A percentile compares a stretch with the other conserved stretches of the same genome.
Evolutionary conservation across 2,888 invertebrate genomes (phyloP).

Genomic region (Dryocosmus kuriphilus): DNA sequence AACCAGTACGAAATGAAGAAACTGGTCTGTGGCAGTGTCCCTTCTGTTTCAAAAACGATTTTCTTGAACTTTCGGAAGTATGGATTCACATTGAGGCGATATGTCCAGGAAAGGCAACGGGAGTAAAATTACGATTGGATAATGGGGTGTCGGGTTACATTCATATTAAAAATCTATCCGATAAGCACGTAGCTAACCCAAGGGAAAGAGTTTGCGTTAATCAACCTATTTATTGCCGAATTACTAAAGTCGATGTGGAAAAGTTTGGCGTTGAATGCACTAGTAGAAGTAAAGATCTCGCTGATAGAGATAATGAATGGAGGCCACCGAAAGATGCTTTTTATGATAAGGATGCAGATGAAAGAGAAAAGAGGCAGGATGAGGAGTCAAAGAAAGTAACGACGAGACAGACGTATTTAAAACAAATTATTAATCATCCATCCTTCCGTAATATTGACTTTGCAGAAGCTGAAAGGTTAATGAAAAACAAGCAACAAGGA

Average conservation of each 20-base stretch:
- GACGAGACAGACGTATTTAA: slow-evolving; percentile 91
- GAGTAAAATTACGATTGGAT: slow-evolving; percentile 21
- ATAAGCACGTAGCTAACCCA: slow-evolving; percentile 10
- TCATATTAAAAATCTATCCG: slow-evolving; percentile 28
- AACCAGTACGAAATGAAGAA: slow-evolving; percentile 94
- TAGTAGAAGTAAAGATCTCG: slow-evolving; percentile 28
- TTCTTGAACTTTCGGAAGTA: slow-evolving; percentile 95
- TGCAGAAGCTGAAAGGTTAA: slow-evolving; percentile 92
- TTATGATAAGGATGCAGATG: slow-evolving; percentile 21
- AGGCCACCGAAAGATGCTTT: slow-evolving; percentile 14
- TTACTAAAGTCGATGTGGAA: slow-evolving; percentile 16
- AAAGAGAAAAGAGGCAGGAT: slow-evolving; percentile 76
- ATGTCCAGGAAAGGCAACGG: slow-evolving; percentile 9
- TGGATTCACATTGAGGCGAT: slow-evolving; percentile 94
- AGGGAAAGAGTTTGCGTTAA: slow-evolving; percentile 11
- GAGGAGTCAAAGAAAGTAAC: slow-evolving; percentile 90
- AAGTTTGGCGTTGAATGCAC: slow-evolving; percentile 22
- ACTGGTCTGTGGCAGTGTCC: slow-evolving; percentile 97
- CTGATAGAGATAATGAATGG: slow-evolving; percentile 76
- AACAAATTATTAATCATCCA: slow-evolving; percentile 97
- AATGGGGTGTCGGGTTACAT: slow-evolving; percentile 14
- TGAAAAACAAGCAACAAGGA: slow-evolving; percentile 95
- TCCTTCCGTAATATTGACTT: slow-evolving; percentile 97
- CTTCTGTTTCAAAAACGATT: slow-evolving; percentile 95
- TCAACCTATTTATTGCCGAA: slow-evolving; percentile 33